Percentiles rank a stretch among this genome's conserved stretches.
These are phyloP conservation scores for Psittacula echo DNA, from an alignment of 2,797 vertebrate species.

Conservation along the genomic window DNA sequence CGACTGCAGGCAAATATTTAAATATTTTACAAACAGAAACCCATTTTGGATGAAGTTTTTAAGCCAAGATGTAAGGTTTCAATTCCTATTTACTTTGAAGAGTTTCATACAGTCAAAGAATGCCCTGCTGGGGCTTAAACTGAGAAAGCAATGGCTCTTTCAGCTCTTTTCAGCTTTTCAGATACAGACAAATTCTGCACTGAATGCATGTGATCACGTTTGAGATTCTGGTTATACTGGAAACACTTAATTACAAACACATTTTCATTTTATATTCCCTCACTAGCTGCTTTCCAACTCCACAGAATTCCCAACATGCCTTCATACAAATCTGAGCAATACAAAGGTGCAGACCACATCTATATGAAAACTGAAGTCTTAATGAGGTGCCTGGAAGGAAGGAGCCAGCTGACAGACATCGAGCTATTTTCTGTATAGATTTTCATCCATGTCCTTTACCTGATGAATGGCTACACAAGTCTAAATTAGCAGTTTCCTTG, in stretches of 20 bases:
- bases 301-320: not conserved
- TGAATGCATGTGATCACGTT: not conserved
- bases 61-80: constrained; percentile 33
- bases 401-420: not conserved
- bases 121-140: not conserved
- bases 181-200: not conserved
- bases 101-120: not conserved
- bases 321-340: not conserved
- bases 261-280: not conserved
- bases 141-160: not conserved
- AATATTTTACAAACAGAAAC: constrained; percentile 67
- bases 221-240: not conserved
- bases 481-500: not conserved
- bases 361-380: not conserved
- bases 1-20: constrained; percentile 37
- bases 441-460: not conserved
- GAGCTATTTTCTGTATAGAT: not conserved
- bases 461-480: not conserved
- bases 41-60: constrained; percentile 43
- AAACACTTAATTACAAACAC: not conserved
- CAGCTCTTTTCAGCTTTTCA: not conserved
- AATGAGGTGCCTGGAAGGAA: not conserved
- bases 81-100: constrained; percentile 32
- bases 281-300: not conserved
- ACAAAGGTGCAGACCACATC: not conserved